These are phyloP conservation scores for Lumbricus terrestris DNA, from an alignment of 2,888 invertebrate genomes.

Conservation along the genomic window DNA sequence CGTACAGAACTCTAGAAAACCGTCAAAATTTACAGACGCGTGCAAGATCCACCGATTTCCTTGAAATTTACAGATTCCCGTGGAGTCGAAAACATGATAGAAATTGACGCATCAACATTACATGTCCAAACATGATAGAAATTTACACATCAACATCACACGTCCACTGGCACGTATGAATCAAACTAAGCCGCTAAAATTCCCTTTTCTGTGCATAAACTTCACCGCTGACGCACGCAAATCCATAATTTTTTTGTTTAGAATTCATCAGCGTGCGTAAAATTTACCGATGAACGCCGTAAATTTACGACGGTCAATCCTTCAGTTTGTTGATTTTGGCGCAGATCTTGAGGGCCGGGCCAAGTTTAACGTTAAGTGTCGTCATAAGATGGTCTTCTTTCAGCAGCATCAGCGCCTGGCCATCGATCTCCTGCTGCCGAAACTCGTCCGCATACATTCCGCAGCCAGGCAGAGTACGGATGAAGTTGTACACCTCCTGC, in stretches of 20 bases:
- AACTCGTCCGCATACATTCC: constrained; percentile 91
- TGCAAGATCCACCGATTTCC: background rate
- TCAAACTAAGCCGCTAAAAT: background rate
- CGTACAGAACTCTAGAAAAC: background rate
- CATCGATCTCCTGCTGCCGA: constrained; percentile 71
- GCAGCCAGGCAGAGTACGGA: constrained; percentile 84
- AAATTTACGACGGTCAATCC: constrained; percentile 22
- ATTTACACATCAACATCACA: background rate
- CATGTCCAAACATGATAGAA: background rate
- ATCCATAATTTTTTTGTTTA: too few relatives aligned
- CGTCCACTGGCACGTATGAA: background rate
- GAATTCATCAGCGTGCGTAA: background rate
- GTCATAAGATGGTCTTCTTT: constrained; percentile 91
- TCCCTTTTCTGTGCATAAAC: background rate
- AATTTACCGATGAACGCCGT: background rate
- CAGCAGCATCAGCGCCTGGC: constrained; percentile 82
- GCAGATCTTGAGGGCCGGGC: constrained; percentile 91
- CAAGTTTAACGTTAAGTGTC: constrained; percentile 91
- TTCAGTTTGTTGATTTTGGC: constrained; percentile 70
- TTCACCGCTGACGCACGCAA: background rate
- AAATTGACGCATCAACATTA: background rate
- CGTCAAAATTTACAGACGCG: background rate
- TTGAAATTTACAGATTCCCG: background rate
- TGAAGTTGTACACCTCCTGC: constrained; percentile 81
- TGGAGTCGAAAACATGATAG: background rate